Percentiles rank a stretch among this genome's conserved stretches.
Conservation (phyloP, 2,797 vertebrate genomes). For the Adrianichthys oophorus region DNA sequence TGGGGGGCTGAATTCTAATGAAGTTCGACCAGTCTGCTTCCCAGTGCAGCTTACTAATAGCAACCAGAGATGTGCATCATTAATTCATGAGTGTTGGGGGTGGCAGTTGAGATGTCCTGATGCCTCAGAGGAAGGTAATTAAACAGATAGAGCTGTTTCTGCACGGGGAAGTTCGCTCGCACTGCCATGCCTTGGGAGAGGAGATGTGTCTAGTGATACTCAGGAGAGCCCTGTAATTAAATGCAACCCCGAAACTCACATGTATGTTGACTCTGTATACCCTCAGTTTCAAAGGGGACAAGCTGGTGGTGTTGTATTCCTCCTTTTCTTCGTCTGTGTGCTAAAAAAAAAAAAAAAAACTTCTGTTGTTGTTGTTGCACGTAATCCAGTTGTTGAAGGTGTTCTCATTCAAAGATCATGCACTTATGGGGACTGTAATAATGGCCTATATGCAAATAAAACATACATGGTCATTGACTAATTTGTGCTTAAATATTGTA, state of each 20-base stretch:
- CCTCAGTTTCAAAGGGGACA: conserved; percentile 47
- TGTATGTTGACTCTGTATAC: conserved; percentile 36
- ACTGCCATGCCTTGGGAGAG: conserved; percentile 31
- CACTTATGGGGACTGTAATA: no score
- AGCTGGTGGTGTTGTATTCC: background rate
- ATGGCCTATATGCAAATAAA: no score
- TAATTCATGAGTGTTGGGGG: conserved; percentile 75
- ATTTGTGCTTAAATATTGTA: no score
- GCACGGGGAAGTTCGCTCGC: conserved; percentile 49
- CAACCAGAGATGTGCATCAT: conserved; percentile 70
- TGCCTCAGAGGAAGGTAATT: conserved; percentile 77
- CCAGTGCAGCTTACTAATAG: conserved; percentile 68
- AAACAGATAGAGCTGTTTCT: conserved; percentile 76
- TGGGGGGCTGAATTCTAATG: conserved; percentile 50
- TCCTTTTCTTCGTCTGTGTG: conserved; percentile 18
- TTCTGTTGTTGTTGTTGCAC: no score
- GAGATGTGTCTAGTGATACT: conserved; percentile 37
- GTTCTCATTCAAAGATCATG: no score
- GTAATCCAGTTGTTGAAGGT: no score
- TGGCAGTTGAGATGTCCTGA: conserved; percentile 63
- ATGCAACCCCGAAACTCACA: conserved; percentile 32
- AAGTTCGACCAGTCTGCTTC: conserved; percentile 64
- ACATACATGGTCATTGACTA: no score
- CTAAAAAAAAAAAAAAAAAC: no score
- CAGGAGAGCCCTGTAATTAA: conserved; percentile 35